These are phyloP conservation scores for Botia almorhae DNA, from an alignment of 2,797 vertebrate species.

Conservation along the genomic window DNA sequence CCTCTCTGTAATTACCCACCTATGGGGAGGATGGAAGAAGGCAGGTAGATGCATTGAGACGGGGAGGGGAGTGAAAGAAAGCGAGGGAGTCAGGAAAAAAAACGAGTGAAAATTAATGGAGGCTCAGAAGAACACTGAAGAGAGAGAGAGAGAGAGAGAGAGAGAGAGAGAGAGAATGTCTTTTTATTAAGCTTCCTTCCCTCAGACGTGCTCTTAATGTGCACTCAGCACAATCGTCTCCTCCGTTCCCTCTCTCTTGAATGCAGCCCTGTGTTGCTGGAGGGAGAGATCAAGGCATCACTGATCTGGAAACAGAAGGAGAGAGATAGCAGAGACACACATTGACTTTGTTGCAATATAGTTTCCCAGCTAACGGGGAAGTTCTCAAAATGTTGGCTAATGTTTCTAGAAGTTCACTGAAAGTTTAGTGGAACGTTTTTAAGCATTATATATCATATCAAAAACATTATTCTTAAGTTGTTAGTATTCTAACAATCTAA, in stretches of 20 bases:
- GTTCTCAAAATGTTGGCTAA: too few species aligned
- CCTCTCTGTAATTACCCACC: constrained; percentile 63
- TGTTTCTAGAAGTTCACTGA: too few species aligned
- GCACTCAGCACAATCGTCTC: constrained; percentile 49
- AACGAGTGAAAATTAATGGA: constrained; percentile 40
- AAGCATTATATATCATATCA: too few species aligned
- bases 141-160: too few species aligned
- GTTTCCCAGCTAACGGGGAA: too few species aligned
- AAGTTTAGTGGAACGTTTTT: too few species aligned
- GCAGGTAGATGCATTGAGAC: constrained; percentile 45
- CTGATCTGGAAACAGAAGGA: constrained; percentile 38
- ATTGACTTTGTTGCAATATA: not conserved
- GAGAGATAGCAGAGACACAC: constrained; percentile 10
- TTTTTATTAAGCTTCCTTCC: constrained; percentile 56
- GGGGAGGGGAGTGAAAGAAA: constrained; percentile 35
- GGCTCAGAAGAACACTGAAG: constrained; percentile 25
- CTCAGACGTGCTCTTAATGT: constrained; percentile 48
- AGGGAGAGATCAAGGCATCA: constrained; percentile 26
- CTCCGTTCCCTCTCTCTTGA: constrained; percentile 6
- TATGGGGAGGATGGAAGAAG: constrained; percentile 57
- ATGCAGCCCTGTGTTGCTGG: constrained; percentile 22
- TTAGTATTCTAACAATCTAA: too few species aligned
- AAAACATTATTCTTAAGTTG: too few species aligned
- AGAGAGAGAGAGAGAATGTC: constrained; percentile 48
- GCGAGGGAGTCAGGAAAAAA: constrained; percentile 26